A percentile compares a stretch with the other conserved stretches of the same genome.
Conservation (phyloP, 2,888 invertebrate genomes). For the Lamellibrachia columna region DNA sequence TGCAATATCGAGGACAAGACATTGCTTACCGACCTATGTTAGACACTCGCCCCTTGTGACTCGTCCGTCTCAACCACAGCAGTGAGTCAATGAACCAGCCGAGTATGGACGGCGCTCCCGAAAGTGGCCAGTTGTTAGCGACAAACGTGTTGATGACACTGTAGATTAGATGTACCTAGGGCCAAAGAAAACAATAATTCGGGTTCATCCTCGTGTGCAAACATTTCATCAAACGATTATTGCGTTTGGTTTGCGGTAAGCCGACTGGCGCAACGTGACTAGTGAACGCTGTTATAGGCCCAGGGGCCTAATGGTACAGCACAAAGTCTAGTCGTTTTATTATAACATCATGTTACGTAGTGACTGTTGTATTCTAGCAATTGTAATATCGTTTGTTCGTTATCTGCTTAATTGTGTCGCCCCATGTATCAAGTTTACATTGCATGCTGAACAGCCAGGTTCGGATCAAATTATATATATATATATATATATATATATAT, state of each 20-base stretch:
- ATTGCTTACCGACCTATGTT: slow-evolving; percentile 1
- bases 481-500: no score
- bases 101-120: background rate
- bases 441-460: no score
- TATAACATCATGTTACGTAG: no score
- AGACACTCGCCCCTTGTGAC: background rate
- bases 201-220: background rate
- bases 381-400: no score
- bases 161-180: background rate
- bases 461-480: no score
- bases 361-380: no score
- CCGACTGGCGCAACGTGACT: background rate
- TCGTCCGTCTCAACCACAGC: background rate
- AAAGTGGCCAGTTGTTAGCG: background rate
- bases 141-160: background rate
- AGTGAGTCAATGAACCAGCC: background rate
- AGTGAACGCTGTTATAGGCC: no score
- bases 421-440: no score
- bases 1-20: background rate
- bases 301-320: no score
- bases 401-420: no score
- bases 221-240: background rate
- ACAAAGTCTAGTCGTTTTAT: no score
- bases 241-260: background rate
- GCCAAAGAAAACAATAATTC: background rate